Percentiles rank a stretch among this genome's conserved stretches.
These are phyloP conservation scores for Paguma larvata DNA, from an alignment of 2,797 vertebrate genomes.

Conservation along the genomic window DNA sequence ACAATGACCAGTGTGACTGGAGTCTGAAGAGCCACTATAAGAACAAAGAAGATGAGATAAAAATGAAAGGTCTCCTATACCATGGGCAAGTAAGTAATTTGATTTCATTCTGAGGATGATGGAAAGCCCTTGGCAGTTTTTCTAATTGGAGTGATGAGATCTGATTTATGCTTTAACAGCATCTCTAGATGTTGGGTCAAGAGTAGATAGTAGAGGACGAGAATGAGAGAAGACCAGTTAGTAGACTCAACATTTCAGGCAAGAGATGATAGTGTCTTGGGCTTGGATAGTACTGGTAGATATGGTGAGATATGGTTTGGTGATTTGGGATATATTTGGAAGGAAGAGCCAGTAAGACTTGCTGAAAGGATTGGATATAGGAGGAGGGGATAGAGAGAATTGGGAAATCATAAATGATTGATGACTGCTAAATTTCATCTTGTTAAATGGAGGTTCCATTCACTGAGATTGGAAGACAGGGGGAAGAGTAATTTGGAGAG, in stretches of 20 bases:
- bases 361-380: background rate
- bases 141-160: background rate
- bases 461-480: background rate
- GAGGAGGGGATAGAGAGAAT: background rate
- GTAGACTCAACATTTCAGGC: background rate
- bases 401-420: background rate
- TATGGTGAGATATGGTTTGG: background rate
- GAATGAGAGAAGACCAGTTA: background rate
- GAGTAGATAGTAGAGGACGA: background rate
- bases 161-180: conserved; percentile 14
- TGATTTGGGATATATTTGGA: background rate
- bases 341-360: background rate
- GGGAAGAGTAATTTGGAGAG: background rate
- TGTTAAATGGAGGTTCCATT: background rate
- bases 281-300: background rate
- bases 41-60: conserved; percentile 24
- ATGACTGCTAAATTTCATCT: background rate
- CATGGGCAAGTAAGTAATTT: background rate
- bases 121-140: background rate
- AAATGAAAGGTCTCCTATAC: background rate
- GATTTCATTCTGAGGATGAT: conserved; percentile 40
- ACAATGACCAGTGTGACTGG: background rate
- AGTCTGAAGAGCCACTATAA: background rate
- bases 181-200: background rate
- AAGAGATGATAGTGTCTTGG: background rate